Evolutionary conservation across 2,888 invertebrate genomes (phyloP), one percentile per base, ranked within the genome.

Genomic region (Trachelus tabidus): DNA sequence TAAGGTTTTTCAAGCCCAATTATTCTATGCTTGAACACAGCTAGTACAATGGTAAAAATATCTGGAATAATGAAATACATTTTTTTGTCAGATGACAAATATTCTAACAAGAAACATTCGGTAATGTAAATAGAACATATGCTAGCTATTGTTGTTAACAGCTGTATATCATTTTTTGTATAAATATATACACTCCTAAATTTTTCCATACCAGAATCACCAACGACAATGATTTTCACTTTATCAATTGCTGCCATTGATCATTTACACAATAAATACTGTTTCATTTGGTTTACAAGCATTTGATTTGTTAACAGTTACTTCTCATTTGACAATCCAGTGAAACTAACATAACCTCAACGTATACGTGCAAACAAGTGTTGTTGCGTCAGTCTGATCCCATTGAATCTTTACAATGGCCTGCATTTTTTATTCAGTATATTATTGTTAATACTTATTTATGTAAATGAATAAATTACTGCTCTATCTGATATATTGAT

Each of bases 151-250:
- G 31, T 71, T 71, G 30, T 33, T 33, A 71, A 31, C 34, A 33
- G 31, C 34, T 56, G 56, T 56, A 56, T 23, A 56, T 23, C 1
- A 56, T 56, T 56, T 56, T 56, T 56, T 23, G 0, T 56, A 56
- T 23, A 23, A 23, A 56, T 56, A 56, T 56, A 23, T 56, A 56
- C 9, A 23, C 9, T 23, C 9, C 23, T 68, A 35, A 76, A 75
- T 73, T 74, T 30, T 31, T 78, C 88, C 88, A 92, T 93, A 96
- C 96, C 97, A 82, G 97, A 97, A 93, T 98, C 98, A 75, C 98
- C 98, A 80, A 98, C 95, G 79, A 98, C 95, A 86, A 98, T 94
- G 81, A 98, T 95, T 92, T 97, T 96, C 31, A 97, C 97, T 93
- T 97, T 96, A 92, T 97, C 97, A 87, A 97, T 96, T 82, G 95